A percentile compares a stretch with the other conserved stretches of the same genome.
Conservation (phyloP, 2,113 vertebrate genomes). For the Chaetodon auriga region DNA sequence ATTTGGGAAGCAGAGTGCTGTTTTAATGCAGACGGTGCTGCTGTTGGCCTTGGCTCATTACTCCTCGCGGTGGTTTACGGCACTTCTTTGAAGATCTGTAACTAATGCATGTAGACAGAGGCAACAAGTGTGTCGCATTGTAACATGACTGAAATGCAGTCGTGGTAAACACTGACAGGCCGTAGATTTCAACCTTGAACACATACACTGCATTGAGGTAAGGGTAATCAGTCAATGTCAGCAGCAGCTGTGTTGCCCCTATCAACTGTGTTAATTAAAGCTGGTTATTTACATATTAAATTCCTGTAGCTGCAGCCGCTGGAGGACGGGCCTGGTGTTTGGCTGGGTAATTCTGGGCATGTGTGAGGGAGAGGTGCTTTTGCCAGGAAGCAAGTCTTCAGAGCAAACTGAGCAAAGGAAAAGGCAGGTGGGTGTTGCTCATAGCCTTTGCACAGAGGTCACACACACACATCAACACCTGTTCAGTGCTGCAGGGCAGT, state of each 20-base stretch:
- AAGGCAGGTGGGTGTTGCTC: slow-evolving; percentile 69
- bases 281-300: slow-evolving; percentile 96
- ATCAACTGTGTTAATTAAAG: slow-evolving; percentile 95
- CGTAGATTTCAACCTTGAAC: slow-evolving; percentile 43
- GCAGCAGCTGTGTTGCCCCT: slow-evolving; percentile 91
- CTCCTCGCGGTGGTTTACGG: neutral
- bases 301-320: slow-evolving; percentile 90
- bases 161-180: slow-evolving; percentile 14
- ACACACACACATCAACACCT: slow-evolving; percentile 56
- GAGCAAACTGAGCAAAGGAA: slow-evolving; percentile 53
- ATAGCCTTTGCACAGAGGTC: slow-evolving; percentile 58
- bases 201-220: slow-evolving; percentile 65
- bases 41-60: slow-evolving; percentile 30
- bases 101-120: slow-evolving; percentile 6
- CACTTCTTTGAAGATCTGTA: neutral
- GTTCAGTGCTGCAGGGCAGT: slow-evolving; percentile 53
- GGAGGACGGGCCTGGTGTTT: slow-evolving; percentile 78
- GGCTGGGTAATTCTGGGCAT: slow-evolving; percentile 69
- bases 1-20: slow-evolving; percentile 14
- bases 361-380: slow-evolving; percentile 53
- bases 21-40: slow-evolving; percentile 16
- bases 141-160: slow-evolving; percentile 31
- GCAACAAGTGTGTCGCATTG: slow-evolving; percentile 35
- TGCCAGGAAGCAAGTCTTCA: slow-evolving; percentile 52
- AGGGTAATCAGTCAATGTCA: slow-evolving; percentile 95